These are phyloP conservation scores for Neoaliturus tenellus DNA, from an alignment of 2,888 invertebrate genomes.

Conservation along the genomic window DNA sequence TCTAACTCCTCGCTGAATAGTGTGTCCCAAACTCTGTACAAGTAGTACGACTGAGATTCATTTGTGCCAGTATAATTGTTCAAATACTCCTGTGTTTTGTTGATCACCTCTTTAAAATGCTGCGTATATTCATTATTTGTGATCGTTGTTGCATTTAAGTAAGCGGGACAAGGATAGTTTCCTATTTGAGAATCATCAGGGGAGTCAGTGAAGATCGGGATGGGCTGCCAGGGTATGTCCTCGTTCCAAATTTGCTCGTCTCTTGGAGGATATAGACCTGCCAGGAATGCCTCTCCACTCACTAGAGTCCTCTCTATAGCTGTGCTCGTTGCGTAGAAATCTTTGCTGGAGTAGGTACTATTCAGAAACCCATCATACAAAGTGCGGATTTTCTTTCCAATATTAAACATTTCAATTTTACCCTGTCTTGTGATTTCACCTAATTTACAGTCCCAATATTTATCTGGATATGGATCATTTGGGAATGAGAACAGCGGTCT, in stretches of 20 bases:
- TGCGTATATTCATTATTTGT: neutral
- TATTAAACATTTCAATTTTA: neutral
- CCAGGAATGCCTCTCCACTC: constrained; percentile 20
- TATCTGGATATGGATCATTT: constrained; percentile 7
- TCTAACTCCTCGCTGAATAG: neutral
- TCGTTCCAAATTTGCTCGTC: constrained; percentile 11
- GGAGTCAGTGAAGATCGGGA: constrained; percentile 7
- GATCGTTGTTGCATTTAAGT: neutral
- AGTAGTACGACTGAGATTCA: neutral
- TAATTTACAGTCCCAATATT: neutral
- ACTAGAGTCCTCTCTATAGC: neutral
- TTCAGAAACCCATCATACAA: constrained; percentile 9
- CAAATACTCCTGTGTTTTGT: neutral
- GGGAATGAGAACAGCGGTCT: constrained; percentile 4
- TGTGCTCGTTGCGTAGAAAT: constrained; percentile 14
- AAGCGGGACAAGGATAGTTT: neutral
- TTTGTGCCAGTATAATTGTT: neutral
- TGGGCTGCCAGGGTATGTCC: constrained; percentile 6
- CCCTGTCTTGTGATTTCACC: neutral
- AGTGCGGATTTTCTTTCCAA: neutral
- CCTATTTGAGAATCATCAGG: neutral
- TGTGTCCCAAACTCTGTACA: neutral
- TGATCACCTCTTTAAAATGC: neutral
- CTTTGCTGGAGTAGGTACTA: neutral
- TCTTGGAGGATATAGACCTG: neutral